A percentile compares a stretch with the other conserved stretches of the same genome.
Conservation (phyloP, 2,888 invertebrate genomes). For the Drosophila meridiana region DNA sequence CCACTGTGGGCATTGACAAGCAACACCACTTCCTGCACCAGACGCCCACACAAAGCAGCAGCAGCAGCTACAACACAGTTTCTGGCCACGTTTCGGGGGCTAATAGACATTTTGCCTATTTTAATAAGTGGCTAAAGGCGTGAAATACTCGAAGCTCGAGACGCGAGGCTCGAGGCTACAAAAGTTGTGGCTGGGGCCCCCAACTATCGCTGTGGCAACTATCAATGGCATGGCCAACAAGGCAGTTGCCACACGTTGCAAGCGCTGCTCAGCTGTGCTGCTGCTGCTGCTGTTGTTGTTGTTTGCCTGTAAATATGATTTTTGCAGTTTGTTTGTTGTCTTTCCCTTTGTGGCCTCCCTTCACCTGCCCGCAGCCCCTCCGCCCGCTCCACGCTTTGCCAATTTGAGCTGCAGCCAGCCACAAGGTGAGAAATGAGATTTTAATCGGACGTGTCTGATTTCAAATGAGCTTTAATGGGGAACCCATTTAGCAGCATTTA, state of each 20-base stretch:
- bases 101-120: conserved; percentile 81
- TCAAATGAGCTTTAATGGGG: conserved; percentile 85
- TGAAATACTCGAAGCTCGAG: conserved; percentile 65
- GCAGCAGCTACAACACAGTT: conserved; percentile 13
- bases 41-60: conserved; percentile 45
- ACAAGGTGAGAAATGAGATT: conserved; percentile 85
- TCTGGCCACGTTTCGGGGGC: conserved; percentile 50
- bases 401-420: conserved; percentile 77
- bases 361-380: background rate
- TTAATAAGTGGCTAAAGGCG: conserved; percentile 82
- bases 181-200: conserved; percentile 1
- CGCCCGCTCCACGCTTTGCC: conserved; percentile 23
- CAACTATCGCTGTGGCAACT: conserved; percentile 66
- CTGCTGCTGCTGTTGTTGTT: conserved; percentile 23
- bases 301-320: conserved; percentile 68
- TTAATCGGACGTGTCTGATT: conserved; percentile 86
- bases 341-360: conserved; percentile 25
- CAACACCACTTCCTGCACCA: conserved; percentile 25
- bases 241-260: conserved; percentile 22
- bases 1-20: conserved; percentile 38
- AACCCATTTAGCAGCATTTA: conserved; percentile 83
- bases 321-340: conserved; percentile 72
- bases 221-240: conserved; percentile 63
- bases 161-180: conserved; percentile 1
- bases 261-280: conserved; percentile 24